Conservation (phyloP, 2,888 invertebrate genomes). For the Drosophila fungiperda region DNA sequence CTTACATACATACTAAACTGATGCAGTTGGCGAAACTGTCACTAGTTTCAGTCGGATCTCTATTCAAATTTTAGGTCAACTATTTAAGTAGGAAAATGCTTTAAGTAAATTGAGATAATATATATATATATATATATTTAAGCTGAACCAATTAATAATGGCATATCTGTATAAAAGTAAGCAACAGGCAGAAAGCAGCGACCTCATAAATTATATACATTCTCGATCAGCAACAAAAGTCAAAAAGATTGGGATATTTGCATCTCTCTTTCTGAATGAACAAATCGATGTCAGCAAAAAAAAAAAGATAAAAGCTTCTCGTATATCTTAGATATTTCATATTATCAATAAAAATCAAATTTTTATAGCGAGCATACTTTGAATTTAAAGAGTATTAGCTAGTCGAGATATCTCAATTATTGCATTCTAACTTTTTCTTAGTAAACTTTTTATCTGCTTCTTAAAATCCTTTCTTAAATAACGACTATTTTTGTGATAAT, state of each 20-base stretch:
- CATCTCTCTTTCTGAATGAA: background rate
- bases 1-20: constrained; percentile 20
- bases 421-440: background rate
- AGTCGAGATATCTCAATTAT: background rate
- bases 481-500: background rate
- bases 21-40: constrained; percentile 31
- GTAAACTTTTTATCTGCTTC: background rate
- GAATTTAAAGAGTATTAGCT: background rate
- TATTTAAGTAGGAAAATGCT: background rate
- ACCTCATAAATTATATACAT: background rate
- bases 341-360: background rate
- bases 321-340: background rate
- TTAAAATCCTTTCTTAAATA: background rate
- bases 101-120: background rate
- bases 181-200: background rate
- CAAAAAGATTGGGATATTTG: background rate
- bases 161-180: background rate
- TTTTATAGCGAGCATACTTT: background rate
- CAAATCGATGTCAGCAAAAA: background rate
- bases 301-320: background rate
- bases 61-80: background rate
- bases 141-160: background rate
- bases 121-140: background rate
- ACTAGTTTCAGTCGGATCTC: background rate
- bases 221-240: background rate